Evolutionary conservation across 2,113 vertebrate species (phyloP).

Genomic region (Malaclemys terrapin): DNA sequence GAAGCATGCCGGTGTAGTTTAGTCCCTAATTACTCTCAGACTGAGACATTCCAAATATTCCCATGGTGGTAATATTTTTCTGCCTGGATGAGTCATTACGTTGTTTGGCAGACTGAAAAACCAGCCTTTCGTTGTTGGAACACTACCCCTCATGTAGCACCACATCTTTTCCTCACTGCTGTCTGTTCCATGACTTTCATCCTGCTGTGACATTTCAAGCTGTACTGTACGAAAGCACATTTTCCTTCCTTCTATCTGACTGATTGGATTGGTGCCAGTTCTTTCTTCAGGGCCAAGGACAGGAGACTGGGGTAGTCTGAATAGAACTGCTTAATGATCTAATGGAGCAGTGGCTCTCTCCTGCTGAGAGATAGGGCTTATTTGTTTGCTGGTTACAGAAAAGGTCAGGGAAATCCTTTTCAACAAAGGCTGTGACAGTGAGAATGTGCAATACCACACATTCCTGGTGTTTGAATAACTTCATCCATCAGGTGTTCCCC

Average conservation of each 20-base stretch:
- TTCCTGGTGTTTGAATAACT: slow-evolving; percentile 81
- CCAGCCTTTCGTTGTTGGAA: slow-evolving; percentile 86
- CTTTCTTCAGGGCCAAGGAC: slow-evolving; percentile 86
- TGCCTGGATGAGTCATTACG: slow-evolving; percentile 93
- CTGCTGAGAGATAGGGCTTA: slow-evolving; percentile 82
- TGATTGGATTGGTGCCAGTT: slow-evolving; percentile 84
- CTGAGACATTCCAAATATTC: slow-evolving; percentile 90
- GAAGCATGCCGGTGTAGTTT: slow-evolving; percentile 93
- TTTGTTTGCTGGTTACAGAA: slow-evolving; percentile 84
- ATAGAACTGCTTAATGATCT: slow-evolving; percentile 84
- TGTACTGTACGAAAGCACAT: slow-evolving; percentile 75
- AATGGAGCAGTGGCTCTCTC: slow-evolving; percentile 82
- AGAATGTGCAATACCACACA: slow-evolving; percentile 76
- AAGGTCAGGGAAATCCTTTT: slow-evolving; percentile 86
- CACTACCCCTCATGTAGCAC: slow-evolving; percentile 81
- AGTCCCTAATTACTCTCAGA: slow-evolving; percentile 97
- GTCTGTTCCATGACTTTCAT: slow-evolving; percentile 80
- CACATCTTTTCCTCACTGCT: slow-evolving; percentile 76
- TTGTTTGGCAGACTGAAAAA: slow-evolving; percentile 92
- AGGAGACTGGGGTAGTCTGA: slow-evolving; percentile 80
- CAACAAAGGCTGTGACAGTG: slow-evolving; percentile 80
- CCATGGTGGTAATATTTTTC: slow-evolving; percentile 95
- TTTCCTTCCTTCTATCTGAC: slow-evolving; percentile 80
- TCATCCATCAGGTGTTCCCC: slow-evolving; percentile 78
- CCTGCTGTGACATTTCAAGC: slow-evolving; percentile 83